Conservation (phyloP, 1,140 invertebrate genomes). For the Neuroterus valhalla region DNA sequence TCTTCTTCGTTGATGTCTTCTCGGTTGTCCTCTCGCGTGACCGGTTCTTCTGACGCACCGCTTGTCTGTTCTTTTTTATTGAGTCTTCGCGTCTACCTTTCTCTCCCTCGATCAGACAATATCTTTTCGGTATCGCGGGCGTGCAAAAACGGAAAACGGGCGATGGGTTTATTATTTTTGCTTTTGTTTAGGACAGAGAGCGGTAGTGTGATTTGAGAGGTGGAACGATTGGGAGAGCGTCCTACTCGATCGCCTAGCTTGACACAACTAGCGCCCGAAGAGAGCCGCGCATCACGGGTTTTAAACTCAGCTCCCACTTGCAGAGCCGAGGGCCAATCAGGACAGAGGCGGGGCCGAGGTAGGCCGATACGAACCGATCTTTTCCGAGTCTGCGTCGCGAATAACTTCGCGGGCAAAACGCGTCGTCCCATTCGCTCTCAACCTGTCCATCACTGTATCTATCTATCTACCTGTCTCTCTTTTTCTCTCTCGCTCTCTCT, state of each 20-base stretch:
- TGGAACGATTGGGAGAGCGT: slow-evolving; percentile 73
- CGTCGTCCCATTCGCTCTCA: slow-evolving; percentile 30
- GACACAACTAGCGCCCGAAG: slow-evolving; percentile 73
- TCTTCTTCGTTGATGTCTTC: background rate
- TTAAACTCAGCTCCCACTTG: slow-evolving; percentile 63
- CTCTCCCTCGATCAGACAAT: background rate
- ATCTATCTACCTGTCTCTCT: slow-evolving; percentile 31
- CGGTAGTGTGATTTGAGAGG: slow-evolving; percentile 66
- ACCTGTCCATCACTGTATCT: slow-evolving; percentile 39
- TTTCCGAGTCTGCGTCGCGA: slow-evolving; percentile 48
- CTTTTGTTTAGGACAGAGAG: slow-evolving; percentile 49
- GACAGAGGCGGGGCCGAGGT: slow-evolving; percentile 44
- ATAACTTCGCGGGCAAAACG: slow-evolving; percentile 20
- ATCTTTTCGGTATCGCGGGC: slow-evolving; percentile 19
- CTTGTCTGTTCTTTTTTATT: background rate
- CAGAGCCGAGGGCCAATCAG: slow-evolving; percentile 50
- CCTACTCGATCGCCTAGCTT: slow-evolving; percentile 75
- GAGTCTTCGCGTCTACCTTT: slow-evolving; percentile 19
- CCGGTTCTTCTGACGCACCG: background rate
- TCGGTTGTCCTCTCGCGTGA: slow-evolving; percentile 9
- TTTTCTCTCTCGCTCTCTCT: slow-evolving; percentile 15
- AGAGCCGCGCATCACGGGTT: slow-evolving; percentile 59
- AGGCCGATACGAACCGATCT: slow-evolving; percentile 36
- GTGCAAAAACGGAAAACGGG: slow-evolving; percentile 42
- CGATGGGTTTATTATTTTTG: slow-evolving; percentile 31